Percentiles rank a stretch among this genome's conserved stretches.
These are phyloP conservation scores for Cyphomyrus plagiostoma DNA, from an alignment of 2,113 vertebrate species.

Conservation along the genomic window DNA sequence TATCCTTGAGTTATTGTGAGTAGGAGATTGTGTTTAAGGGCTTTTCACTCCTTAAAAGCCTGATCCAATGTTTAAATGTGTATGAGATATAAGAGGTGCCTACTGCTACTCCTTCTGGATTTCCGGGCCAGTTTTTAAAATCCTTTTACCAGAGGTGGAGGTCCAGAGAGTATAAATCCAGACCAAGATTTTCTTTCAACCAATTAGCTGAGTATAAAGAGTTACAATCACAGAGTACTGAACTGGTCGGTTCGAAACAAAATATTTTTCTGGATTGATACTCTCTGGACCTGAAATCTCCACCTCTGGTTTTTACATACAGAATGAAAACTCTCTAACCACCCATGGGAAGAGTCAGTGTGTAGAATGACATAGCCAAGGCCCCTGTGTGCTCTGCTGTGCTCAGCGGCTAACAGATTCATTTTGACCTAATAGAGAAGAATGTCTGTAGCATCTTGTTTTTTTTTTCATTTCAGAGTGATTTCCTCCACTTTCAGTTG, in stretches of 20 bases:
- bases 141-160: neutral
- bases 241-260: too few species aligned
- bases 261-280: too few species aligned
- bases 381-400: neutral
- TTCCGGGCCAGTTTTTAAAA: neutral
- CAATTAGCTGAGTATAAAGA: too few species aligned
- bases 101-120: neutral
- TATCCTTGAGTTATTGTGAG: constrained; percentile 56
- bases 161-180: too few species aligned
- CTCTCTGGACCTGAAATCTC: too few species aligned
- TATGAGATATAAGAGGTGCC: neutral
- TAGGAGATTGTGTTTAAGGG: constrained; percentile 46
- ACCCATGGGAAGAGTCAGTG: constrained; percentile 52
- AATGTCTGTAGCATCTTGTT: neutral
- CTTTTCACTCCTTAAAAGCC: constrained; percentile 51
- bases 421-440: neutral
- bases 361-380: neutral
- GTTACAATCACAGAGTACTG: too few species aligned
- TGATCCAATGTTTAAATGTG: constrained; percentile 53
- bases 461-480: neutral
- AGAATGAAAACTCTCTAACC: constrained; percentile 21
- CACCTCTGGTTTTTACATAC: constrained; percentile 18
- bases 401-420: neutral
- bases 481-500: neutral
- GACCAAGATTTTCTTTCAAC: too few species aligned